Evolutionary conservation across 2,113 vertebrate genomes (phyloP).

Genomic region (Terrapene triunguis): DNA sequence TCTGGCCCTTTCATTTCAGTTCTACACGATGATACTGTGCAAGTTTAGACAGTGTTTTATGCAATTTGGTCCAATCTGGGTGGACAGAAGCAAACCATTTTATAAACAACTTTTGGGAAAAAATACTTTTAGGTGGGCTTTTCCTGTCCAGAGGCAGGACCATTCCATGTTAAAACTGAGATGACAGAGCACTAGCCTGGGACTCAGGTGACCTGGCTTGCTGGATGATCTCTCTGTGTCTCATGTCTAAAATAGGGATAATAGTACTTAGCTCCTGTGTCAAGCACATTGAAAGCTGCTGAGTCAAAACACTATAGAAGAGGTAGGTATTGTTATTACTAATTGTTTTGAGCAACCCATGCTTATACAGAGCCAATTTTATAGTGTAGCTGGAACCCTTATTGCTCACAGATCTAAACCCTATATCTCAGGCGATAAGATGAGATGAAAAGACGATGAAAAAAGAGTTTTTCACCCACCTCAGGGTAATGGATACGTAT

Average conservation of each 20-base stretch:
- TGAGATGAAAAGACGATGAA: not conserved
- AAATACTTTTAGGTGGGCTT: not conserved
- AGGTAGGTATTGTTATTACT: not conserved
- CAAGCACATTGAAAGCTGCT: not conserved
- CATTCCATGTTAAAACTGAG: accelerated
- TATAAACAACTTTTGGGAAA: not conserved
- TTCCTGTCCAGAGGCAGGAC: not conserved
- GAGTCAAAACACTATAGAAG: not conserved
- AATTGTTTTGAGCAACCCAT: not conserved
- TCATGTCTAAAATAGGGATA: not conserved
- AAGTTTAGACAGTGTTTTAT: not conserved
- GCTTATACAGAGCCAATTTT: accelerated
- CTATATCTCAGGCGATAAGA: not conserved
- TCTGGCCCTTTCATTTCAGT: not conserved
- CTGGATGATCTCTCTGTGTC: not conserved
- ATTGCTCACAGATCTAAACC: not conserved
- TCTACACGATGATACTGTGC: not conserved
- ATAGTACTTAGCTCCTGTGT: not conserved
- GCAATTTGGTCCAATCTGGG: accelerated
- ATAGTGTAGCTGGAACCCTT: not conserved
- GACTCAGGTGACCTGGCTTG: not conserved
- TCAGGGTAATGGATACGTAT: not conserved
- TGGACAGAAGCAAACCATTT: accelerated
- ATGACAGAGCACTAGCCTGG: not conserved
- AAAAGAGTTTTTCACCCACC: not conserved